Base-by-base conservation (phyloP, 2,113 vertebrate species). In the Ochotona curzoniae region DNA sequence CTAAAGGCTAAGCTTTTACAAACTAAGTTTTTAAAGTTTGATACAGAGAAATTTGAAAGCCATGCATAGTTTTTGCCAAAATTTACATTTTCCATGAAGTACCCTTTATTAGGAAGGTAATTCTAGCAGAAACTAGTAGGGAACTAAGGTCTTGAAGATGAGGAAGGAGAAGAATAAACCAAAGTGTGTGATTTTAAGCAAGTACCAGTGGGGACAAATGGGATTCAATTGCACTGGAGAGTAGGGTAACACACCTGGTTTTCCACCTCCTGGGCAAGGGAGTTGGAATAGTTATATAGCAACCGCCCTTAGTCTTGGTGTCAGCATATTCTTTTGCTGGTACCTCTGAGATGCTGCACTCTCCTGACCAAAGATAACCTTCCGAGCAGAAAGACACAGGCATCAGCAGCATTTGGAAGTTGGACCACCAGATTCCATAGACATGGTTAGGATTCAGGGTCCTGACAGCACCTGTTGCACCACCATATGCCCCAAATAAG, bases 231-330 rank as follows among this genome's bases (percentile, higher is more conserved):
- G 32, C 25, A 88, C 6, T 1, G 18, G 11, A 70, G 11, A n/a
- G 12, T 25, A 12, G 18, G 0, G 2, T 2, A 28, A 12, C 32
- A 13, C 12, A 7, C 0, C 0, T 49, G 20, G 1, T n/a, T 28
- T 18, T 47, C 70, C 28, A 23, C 12, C 12, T 5, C 17, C 9
- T 8, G 10, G 7, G n/a, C 35, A 11, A 57, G 71, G 69, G 17
- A 70, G 18, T 32, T 11, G 73, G 7, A 38, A 21, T 28, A 0
- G 28, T 79, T 12, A 38, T 10, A 25, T 3, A 57, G n/a, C 71
- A 8, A 20, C 4, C 1, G 1, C 10, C 73, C 15, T 23, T 18
- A 3, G 10, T 15, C 60, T 44, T 7, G 44, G 51, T 30, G n/a
- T 17, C 14, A 47, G 38, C 30, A 13, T 18, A 83, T 51, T 92